Evolutionary conservation across 2,888 invertebrate species (phyloP).

Genomic region (Drosophila pseudotakahashii): DNA sequence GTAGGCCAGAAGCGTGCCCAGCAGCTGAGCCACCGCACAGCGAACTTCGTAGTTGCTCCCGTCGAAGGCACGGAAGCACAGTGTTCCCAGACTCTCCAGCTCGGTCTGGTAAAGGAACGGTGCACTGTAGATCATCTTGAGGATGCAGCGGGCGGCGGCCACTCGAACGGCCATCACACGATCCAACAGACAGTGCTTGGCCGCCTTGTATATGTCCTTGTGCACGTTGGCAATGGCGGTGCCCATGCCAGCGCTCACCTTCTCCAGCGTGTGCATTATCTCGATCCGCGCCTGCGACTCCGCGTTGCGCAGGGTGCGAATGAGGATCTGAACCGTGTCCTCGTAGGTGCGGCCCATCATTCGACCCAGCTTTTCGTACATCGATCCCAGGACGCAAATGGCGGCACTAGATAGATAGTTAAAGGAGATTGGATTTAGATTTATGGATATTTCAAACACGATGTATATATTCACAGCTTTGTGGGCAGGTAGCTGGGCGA

Average conservation of each 20-base stretch:
- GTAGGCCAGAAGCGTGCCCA: slow-evolving; percentile 89
- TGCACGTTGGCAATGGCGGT: slow-evolving; percentile 93
- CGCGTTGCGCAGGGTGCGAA: slow-evolving; percentile 95
- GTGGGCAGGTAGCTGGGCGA: slow-evolving; percentile 97
- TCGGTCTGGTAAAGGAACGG: slow-evolving; percentile 94
- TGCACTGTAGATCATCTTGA: slow-evolving; percentile 95
- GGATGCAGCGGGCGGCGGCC: slow-evolving; percentile 95
- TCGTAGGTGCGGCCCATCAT: slow-evolving; percentile 99
- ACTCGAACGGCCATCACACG: slow-evolving; percentile 96
- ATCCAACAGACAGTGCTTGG: slow-evolving; percentile 94
- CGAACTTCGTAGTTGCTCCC: slow-evolving; percentile 96
- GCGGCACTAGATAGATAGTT: slow-evolving; percentile 89
- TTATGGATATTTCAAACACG: background rate
- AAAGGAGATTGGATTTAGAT: no score
- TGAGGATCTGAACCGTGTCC: slow-evolving; percentile 96
- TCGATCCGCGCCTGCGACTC: slow-evolving; percentile 98
- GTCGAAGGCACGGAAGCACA: slow-evolving; percentile 96
- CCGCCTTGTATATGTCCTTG: slow-evolving; percentile 96
- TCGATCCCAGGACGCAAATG: slow-evolving; percentile 96
- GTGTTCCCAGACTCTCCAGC: slow-evolving; percentile 94
- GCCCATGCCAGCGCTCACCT: slow-evolving; percentile 96
- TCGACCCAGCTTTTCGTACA: slow-evolving; percentile 98
- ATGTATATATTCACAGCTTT: slow-evolving; percentile 91
- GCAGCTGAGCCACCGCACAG: slow-evolving; percentile 95
- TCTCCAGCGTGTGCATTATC: slow-evolving; percentile 98